Conservation (phyloP, 2,888 invertebrate genomes). For the Dicyrtomina minuta region DNA sequence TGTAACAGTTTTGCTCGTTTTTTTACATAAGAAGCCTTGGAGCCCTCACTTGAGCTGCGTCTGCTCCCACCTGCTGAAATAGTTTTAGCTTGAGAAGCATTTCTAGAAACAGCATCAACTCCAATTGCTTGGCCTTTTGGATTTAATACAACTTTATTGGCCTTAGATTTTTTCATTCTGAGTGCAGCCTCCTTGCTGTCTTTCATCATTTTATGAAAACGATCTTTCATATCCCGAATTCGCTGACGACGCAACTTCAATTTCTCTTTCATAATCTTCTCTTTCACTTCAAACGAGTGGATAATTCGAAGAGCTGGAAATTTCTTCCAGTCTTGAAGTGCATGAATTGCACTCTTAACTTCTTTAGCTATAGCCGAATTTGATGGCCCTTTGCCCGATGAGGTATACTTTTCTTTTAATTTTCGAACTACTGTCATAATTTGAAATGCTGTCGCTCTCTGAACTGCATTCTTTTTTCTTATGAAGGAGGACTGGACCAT, state of each 20-base stretch:
- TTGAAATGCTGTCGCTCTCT: constrained; percentile 31
- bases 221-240: constrained; percentile 25
- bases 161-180: no score
- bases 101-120: no score
- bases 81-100: no score
- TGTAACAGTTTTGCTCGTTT: no score
- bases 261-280: constrained; percentile 24
- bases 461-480: constrained; percentile 27
- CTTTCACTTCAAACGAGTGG: constrained; percentile 28
- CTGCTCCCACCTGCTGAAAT: no score
- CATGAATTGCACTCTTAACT: constrained; percentile 28
- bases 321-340: constrained; percentile 32
- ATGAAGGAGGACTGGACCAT: constrained; percentile 29
- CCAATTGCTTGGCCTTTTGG: not conserved
- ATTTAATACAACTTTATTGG: not conserved
- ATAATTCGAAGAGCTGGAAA: constrained; percentile 27
- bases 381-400: constrained; percentile 5
- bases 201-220: constrained; percentile 21
- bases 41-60: no score
- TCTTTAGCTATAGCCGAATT: constrained; percentile 16
- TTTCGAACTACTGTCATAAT: constrained; percentile 29
- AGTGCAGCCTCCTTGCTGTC: not conserved
- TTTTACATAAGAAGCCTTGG: no score
- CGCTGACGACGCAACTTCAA: constrained; percentile 3
- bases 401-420: constrained; percentile 20